Percentiles rank a stretch among this genome's conserved stretches.
These are phyloP conservation scores for Pituophis catenifer DNA, from an alignment of 2,113 vertebrate genomes.

Conservation along the genomic window DNA sequence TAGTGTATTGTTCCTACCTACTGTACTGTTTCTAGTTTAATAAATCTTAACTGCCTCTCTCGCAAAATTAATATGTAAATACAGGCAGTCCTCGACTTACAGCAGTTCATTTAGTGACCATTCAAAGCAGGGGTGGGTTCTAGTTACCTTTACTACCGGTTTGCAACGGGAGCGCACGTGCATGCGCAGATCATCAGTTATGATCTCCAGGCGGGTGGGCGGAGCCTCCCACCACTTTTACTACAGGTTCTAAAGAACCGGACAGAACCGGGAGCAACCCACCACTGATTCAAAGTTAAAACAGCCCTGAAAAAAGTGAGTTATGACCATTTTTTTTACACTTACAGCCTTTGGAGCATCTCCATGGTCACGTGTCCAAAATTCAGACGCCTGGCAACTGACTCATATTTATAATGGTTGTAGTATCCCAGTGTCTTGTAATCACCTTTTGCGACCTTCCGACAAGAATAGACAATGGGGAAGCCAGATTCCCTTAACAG, in stretches of 20 bases:
- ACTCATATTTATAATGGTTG: not conserved
- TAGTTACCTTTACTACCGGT: too few species aligned
- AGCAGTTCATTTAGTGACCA: not conserved
- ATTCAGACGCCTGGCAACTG: not conserved
- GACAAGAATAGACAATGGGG: too few species aligned
- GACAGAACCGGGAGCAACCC: too few species aligned
- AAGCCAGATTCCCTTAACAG: too few species aligned
- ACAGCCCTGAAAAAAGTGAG: not conserved
- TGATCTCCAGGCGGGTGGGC: too few species aligned
- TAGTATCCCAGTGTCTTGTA: too few species aligned
- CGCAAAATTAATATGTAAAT: not conserved
- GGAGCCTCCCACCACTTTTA: too few species aligned
- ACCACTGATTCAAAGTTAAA: not conserved
- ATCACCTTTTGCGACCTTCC: too few species aligned
- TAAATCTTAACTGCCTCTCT: not conserved
- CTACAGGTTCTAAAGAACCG: too few species aligned
- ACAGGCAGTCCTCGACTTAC: not conserved
- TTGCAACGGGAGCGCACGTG: too few species aligned
- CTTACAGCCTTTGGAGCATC: rapidly evolving
- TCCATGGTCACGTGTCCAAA: not conserved
- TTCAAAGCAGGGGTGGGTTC: not conserved
- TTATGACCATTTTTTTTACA: not conserved
- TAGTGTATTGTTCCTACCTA: not conserved
- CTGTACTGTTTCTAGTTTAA: not conserved
- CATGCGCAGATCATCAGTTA: too few species aligned